Evolutionary conservation across 1,140 invertebrate genomes (phyloP), one percentile per base, ranked within the genome.

Genomic region (Drosophila tani): DNA sequence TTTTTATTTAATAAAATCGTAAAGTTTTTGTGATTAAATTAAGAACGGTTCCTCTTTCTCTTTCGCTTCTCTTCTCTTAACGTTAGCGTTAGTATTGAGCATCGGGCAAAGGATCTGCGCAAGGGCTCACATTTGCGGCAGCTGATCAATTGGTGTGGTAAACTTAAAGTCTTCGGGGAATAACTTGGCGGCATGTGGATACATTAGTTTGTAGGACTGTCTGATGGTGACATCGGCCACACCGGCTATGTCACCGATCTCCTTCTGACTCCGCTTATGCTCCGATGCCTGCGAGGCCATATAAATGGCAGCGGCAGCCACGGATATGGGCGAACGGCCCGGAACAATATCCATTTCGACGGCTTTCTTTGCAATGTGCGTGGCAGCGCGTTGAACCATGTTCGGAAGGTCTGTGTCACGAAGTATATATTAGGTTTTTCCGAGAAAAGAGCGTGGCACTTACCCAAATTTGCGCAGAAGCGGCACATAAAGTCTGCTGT

Each of bases 251-350:
- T 99, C 99, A 5, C 99, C 98, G 86, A 99, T 99, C 93, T 99
- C 99, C 93, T 99, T 99, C 92, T 99, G 98, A 53, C 97, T 98
- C 79, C 97, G 96, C 93, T 99, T 99, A 77, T 98, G 96, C 81
- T 98, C 98, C 1, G 98, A 99, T 6, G 98, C 98, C 93, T 99
- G 98, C 45, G 98, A 99, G 2, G 99, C 99, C 98, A 99, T 99
- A 91, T 99, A 99, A 88, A 99, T 99, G 51, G 99, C 99, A 50
- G 99, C 99, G 40, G 99, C 99, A 1, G 99, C 98, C 3, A 99
- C 98, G 1, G 99, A 99, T 79, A 99, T 99, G 0, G 99, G 99
- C 79, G 98, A 99, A 90, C 99, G 95, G n/a, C 99, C 99, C 68
- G 99, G 97, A 12, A 99, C 99, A 91, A 99, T 97, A 91, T 99